A percentile compares a stretch with the other conserved stretches of the same genome.
Evolutionary conservation across 2,888 invertebrate genomes (phyloP).

Genomic region (Cordylochernes scorpioides): DNA sequence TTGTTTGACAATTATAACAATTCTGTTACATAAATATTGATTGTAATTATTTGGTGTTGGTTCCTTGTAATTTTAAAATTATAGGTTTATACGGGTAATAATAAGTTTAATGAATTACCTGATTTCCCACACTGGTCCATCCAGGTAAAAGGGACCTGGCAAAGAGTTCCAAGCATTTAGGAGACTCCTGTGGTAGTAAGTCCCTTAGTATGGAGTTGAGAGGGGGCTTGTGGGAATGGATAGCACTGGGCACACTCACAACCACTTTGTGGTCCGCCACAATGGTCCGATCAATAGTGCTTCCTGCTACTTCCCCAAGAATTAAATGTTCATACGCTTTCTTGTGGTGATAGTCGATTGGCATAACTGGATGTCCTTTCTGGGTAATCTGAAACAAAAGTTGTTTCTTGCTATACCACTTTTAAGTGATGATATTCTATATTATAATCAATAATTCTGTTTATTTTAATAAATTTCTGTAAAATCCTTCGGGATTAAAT

Average conservation of each 20-base stretch:
- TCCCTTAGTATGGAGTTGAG: too few relatives aligned
- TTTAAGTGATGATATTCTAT: background rate
- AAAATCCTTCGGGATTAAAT: background rate
- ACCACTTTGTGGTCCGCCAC: constrained; percentile 29
- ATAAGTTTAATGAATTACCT: too few relatives aligned
- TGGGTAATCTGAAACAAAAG: constrained; percentile 6
- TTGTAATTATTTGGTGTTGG: too few relatives aligned
- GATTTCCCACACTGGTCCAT: constrained; percentile 20
- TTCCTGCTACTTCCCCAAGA: constrained; percentile 2
- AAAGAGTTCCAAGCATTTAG: constrained; percentile 57
- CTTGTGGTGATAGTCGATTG: constrained; percentile 9
- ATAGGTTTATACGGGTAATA: too few relatives aligned
- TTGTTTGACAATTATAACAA: too few relatives aligned
- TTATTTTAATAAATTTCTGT: too few relatives aligned
- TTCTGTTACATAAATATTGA: too few relatives aligned
- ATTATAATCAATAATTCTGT: too few relatives aligned
- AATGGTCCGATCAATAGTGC: background rate
- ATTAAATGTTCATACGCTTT: constrained; percentile 10
- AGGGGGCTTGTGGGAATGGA: constrained; percentile 88
- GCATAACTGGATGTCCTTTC: constrained; percentile 4
- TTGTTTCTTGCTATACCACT: background rate
- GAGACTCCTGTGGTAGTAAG: constrained; percentile 29
- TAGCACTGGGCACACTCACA: constrained; percentile 58
- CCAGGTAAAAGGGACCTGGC: constrained; percentile 61
- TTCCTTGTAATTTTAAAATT: too few relatives aligned